Evolutionary conservation across 2,888 invertebrate genomes (phyloP).

Genomic region (Drosophila conformis): DNA sequence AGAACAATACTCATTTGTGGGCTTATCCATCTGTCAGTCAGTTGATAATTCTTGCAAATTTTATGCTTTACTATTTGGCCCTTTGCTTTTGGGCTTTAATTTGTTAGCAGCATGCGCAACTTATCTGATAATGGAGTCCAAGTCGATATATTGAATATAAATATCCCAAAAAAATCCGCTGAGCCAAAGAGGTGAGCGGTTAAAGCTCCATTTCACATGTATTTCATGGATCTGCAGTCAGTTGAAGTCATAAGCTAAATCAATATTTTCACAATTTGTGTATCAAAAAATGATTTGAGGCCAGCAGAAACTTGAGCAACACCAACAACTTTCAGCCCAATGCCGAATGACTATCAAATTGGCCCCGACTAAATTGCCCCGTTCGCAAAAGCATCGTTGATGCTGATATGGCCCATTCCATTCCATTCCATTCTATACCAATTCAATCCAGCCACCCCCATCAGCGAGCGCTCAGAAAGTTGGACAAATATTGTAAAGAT

Average conservation of each 20-base stretch:
- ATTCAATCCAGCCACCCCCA: neutral
- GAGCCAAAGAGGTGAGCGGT: neutral
- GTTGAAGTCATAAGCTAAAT: conserved; percentile 37
- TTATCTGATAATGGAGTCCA: conserved; percentile 32
- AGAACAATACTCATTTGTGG: neutral
- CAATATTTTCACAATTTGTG: conserved; percentile 54
- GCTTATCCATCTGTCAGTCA: conserved; percentile 18
- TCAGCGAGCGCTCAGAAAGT: conserved; percentile 9
- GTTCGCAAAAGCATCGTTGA: conserved; percentile 14
- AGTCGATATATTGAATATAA: conserved; percentile 11
- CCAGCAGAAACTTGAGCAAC: conserved; percentile 34
- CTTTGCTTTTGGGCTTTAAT: neutral
- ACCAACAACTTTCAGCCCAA: conserved; percentile 25
- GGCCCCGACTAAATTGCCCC: conserved; percentile 22
- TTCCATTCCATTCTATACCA: no score
- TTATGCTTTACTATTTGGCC: conserved; percentile 1
- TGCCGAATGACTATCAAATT: conserved; percentile 30
- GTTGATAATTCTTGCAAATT: conserved; percentile 9
- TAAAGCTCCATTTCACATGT: neutral
- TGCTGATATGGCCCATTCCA: conserved; percentile 18
- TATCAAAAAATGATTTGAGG: conserved; percentile 63
- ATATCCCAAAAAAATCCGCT: neutral
- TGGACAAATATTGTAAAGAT: conserved; percentile 55
- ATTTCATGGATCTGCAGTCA: neutral
- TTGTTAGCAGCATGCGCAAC: neutral